Percentiles rank a stretch among this genome's conserved stretches.
Evolutionary conservation across 2,797 vertebrate species (phyloP).

Genomic region (Streptopelia turtur): DNA sequence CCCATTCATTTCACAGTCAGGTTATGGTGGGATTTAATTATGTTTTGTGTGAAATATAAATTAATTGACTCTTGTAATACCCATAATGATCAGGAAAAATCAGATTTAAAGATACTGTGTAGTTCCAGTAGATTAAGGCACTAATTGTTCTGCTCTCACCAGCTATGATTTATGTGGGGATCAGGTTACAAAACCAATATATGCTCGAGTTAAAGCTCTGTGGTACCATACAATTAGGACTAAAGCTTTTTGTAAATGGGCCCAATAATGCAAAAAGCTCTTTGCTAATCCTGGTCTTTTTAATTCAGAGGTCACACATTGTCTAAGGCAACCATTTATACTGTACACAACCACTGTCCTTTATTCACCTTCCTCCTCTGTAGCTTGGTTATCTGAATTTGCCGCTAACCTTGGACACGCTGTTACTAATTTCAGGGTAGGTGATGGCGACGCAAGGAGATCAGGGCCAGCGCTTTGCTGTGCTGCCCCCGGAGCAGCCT

Average conservation of each 20-base stretch:
- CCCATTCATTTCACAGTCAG: not conserved
- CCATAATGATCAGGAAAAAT: constrained; percentile 44
- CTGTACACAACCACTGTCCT: constrained; percentile 11
- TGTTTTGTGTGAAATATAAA: constrained; percentile 61
- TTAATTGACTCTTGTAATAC: constrained; percentile 48
- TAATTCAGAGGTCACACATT: constrained; percentile 64
- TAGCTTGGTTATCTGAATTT: constrained; percentile 48
- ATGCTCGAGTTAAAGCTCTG: not conserved
- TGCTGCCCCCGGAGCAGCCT: constrained; percentile 31
- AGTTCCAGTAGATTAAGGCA: constrained; percentile 41
- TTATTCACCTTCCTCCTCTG: constrained; percentile 54
- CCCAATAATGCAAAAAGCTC: constrained; percentile 65
- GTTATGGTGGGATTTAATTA: constrained; percentile 54
- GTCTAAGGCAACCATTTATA: constrained; percentile 25
- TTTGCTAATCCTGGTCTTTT: constrained; percentile 53
- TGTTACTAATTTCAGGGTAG: constrained; percentile 69
- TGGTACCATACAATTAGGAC: constrained; percentile 21
- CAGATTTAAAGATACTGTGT: constrained; percentile 55
- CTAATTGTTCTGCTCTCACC: constrained; percentile 45
- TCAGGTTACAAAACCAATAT: constrained; percentile 42
- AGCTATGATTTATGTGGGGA: constrained; percentile 31
- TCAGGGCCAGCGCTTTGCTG: constrained; percentile 47
- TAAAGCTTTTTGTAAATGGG: constrained; percentile 44
- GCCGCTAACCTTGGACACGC: constrained; percentile 49
- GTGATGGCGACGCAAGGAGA: constrained; percentile 56